phyloP scores from a whole-genome alignment of 2,888 invertebrate species.

The Nemoura dubitans region DNA sequence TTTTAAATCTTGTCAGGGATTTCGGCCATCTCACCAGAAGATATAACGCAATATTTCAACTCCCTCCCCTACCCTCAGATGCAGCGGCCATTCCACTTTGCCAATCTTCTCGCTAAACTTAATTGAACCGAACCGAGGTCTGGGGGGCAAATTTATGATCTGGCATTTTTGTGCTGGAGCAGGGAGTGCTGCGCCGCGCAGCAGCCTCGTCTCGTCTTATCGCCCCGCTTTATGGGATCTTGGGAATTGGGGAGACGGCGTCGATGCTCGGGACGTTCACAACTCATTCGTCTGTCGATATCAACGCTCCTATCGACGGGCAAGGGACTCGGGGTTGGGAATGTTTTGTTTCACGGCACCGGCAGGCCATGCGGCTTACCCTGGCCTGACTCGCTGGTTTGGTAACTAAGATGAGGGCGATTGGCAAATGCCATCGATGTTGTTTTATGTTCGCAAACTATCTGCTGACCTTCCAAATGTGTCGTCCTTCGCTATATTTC shows the following conservation, averaged over 20 bases:
- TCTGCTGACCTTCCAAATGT: too few species aligned
- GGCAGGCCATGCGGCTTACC: too few species aligned
- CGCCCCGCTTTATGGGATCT: not conserved
- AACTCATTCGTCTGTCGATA: not conserved
- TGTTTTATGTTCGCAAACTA: too few species aligned
- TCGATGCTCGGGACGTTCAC: not conserved
- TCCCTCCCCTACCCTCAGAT: not conserved
- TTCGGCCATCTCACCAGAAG: not conserved
- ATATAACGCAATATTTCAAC: not conserved
- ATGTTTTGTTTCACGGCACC: not conserved
- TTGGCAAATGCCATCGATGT: too few species aligned
- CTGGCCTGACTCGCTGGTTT: too few species aligned
- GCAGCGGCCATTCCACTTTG: not conserved
- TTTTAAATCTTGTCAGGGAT: conserved; percentile 9
- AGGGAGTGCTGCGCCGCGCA: too few species aligned
- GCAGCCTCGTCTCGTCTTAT: not conserved
- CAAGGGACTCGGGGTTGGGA: not conserved
- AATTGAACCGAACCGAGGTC: not conserved
- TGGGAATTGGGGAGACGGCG: not conserved
- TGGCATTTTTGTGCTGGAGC: not conserved
- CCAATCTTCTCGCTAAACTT: not conserved
- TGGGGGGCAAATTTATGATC: not conserved
- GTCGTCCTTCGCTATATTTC: too few species aligned
- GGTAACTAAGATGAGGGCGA: too few species aligned
- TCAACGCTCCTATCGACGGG: not conserved